Conservation (phyloP, 2,888 invertebrate species). For the Acleris cristana region DNA sequence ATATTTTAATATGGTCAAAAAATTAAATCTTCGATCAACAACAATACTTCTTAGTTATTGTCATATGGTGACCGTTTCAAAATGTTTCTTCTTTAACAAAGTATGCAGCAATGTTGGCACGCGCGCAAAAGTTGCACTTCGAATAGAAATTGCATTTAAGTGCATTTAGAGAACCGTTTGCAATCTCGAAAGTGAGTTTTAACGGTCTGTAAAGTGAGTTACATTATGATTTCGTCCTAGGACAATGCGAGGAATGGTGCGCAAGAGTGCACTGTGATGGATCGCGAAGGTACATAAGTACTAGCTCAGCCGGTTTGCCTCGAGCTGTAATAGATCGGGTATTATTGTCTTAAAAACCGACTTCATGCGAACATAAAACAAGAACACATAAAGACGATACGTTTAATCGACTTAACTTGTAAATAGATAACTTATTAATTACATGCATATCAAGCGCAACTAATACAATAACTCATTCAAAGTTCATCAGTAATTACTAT, state of each 20-base stretch:
- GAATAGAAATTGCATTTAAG: conserved; percentile 27
- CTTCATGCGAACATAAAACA: conserved; percentile 16
- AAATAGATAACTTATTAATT: background rate
- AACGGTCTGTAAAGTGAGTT: conserved; percentile 6
- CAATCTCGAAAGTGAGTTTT: conserved; percentile 3
- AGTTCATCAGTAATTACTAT: conserved; percentile 5
- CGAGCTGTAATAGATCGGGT: conserved; percentile 59
- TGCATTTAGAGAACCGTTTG: conserved; percentile 12
- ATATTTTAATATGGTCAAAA: background rate
- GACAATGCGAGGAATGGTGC: conserved; percentile 44
- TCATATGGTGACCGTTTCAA: no score
- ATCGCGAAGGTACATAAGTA: conserved; percentile 44
- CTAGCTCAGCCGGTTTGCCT: conserved; percentile 61
- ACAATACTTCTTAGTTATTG: background rate
- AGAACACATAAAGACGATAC: background rate
- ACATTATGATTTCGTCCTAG: conserved; percentile 43
- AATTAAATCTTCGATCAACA: background rate
- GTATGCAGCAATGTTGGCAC: conserved; percentile 22
- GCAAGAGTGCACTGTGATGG: conserved; percentile 43
- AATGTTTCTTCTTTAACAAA: no score
- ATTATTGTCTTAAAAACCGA: conserved; percentile 58
- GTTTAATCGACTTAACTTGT: background rate
- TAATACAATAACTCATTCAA: conserved; percentile 11
- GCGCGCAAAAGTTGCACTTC: conserved; percentile 10
- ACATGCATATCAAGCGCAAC: conserved; percentile 6